phyloP scores from a whole-genome alignment of 2,888 invertebrate species.

The Acanthosepion esculentum region DNA sequence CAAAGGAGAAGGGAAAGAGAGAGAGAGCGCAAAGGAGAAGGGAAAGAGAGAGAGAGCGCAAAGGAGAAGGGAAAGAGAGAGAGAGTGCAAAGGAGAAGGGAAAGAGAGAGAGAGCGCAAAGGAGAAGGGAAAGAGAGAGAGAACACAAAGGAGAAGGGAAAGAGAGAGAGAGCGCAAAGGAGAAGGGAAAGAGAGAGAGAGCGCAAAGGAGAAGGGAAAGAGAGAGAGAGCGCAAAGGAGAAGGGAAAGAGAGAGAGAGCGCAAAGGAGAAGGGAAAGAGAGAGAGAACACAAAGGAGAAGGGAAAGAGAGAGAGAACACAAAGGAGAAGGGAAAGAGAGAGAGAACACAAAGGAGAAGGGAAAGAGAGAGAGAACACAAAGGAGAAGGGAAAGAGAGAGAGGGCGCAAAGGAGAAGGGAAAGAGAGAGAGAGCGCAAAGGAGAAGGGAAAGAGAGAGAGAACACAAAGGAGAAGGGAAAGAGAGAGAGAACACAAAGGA shows the following conservation, averaged over 20 bases:
- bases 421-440: background rate
- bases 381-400: rapidly evolving
- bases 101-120: background rate
- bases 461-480: background rate
- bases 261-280: no score
- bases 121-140: background rate
- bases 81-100: background rate
- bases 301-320: background rate
- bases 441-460: no score
- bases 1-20: no score
- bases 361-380: background rate
- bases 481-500: background rate
- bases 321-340: no score
- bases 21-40: background rate
- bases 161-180: background rate
- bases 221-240: background rate
- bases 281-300: background rate
- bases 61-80: background rate
- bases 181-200: background rate
- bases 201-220: background rate
- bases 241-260: background rate
- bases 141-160: no score
- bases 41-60: background rate
- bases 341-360: background rate
- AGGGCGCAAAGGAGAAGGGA: rapidly evolving